Base-by-base conservation (phyloP, 2,888 invertebrate genomes). In the Synanthedon myopaeformis region DNA sequence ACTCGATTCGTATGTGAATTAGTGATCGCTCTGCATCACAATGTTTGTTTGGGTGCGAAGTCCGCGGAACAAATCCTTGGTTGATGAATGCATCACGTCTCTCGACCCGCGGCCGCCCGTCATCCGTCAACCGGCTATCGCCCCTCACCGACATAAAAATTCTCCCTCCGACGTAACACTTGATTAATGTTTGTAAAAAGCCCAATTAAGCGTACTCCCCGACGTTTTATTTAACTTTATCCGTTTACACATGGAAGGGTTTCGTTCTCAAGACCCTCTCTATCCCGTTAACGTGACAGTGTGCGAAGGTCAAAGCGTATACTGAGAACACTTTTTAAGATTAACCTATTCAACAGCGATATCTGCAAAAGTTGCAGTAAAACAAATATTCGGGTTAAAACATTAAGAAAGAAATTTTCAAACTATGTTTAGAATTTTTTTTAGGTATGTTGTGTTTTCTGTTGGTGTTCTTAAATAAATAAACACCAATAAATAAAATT, bases 111-210 rank as follows among this genome's bases (percentile, higher is more conserved):
- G 59, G 59, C 65, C 72, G 60, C 63, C 59, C 68, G 64, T 71
- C 79, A 82, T 83, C 71, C 70, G 82, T 83, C 83, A 83, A 73
- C 61, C 61, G 64, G 62, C 69, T 71, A 73, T 74, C 76, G 69
- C 72, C 63, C 70, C 71, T 66, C 72, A 65, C 64, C 72, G 73
- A 76, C 79, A 71, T 78, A 82, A 82, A 84, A 83, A 82, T 82
- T 79, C 76, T 74, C 79, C 82, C 81, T 73, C 71, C 67, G 69
- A 72, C 73, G 73, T 70, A 70, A 68, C 74, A 74, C 78, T 82
- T 85, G 84, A 86, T 86, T 83, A 85, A 86, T 86, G 85, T 77
- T 79, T 74, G 72, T 83, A 85, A 81, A 84, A 85, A 78, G 74
- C 76, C 83, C 85, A 82, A 85, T 86, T 86, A 85, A 82, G 79